Base-by-base conservation (phyloP, 2,797 vertebrate genomes). In the Pterois miles region DNA sequence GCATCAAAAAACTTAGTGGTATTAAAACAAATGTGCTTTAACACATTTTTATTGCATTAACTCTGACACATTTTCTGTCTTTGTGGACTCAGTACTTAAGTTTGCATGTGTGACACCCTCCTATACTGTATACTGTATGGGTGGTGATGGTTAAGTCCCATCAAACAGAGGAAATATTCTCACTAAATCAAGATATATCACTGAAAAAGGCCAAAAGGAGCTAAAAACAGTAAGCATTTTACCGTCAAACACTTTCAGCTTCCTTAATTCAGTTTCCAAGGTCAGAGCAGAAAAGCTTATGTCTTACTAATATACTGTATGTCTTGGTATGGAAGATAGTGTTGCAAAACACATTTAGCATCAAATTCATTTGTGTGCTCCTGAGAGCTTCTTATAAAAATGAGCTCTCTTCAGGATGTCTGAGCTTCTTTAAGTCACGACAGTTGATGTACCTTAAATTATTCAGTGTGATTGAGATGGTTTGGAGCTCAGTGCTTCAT, bases 381-480 rank as follows among this genome's bases (percentile, higher is more conserved):
- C 4, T 3, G 9, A 9, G 36, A 68, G n/a, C 27, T n/a, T 29
- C 52, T 48, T 8, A 65, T 76, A 4, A 57, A 57, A 53, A 69
- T 12, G 2, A n/a, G 2, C 38, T 76, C 5, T 2, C 14, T 52
- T 73, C 31, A n/a, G 63, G 58, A 27, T 9, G 52, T 72, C 14
- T 34, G 38, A 43, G 40, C 16, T 48, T 48, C 18, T 48, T 20
- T 18, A 36, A 10, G 46, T 14, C 20, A 48, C 46, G 56, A 34
- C 40, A 65, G 60, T 13, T 48, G 64, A 70, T 65, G 20, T 2
- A 2, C 48, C 2, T 8, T 63, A 22, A 83, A 85, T 78, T 9
- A 72, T 72, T 81, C 60, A 62, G 53, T 16, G 65, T 27, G 43
- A 81, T 81, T 5, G 53, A 57, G 62, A 52, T 18, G 74, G 71